These are phyloP conservation scores for Cryptophagus acutangulus DNA, from an alignment of 2,888 invertebrate genomes.

Conservation along the genomic window DNA sequence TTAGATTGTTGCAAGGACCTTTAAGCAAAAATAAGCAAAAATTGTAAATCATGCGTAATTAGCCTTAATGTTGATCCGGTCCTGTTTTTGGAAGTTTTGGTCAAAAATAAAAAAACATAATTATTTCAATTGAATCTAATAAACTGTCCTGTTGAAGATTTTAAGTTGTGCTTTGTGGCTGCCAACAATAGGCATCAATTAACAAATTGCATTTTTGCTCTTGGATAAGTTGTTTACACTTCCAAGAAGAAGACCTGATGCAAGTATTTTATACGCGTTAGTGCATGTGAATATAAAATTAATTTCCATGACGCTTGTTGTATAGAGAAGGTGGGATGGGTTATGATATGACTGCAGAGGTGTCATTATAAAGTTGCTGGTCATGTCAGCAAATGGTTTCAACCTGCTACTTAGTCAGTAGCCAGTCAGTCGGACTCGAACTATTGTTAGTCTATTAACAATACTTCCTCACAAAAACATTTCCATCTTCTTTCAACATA, in stretches of 20 bases:
- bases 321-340: conserved; percentile 38
- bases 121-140: no score
- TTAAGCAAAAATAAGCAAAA: no score
- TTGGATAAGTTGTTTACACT: conserved; percentile 21
- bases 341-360: conserved; percentile 44
- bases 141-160: no score
- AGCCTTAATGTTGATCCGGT: no score
- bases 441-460: conserved; percentile 39
- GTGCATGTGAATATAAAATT: conserved; percentile 40
- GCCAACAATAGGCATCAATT: conserved; percentile 1
- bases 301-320: conserved; percentile 44
- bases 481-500: conserved; percentile 27
- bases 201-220: conserved; percentile 1
- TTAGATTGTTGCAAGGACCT: no score
- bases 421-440: conserved; percentile 45
- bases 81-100: no score
- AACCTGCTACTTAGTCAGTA: conserved; percentile 49
- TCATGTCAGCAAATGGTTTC: conserved; percentile 49
- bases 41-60: no score
- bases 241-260: conserved; percentile 18
- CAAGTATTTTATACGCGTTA: conserved; percentile 16
- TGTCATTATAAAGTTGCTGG: conserved; percentile 48
- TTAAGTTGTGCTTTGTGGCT: not conserved
- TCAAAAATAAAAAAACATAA: no score
- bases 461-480: conserved; percentile 31